Base-by-base conservation (phyloP, 2,113 vertebrate genomes). In the Jaculus jaculus region DNA sequence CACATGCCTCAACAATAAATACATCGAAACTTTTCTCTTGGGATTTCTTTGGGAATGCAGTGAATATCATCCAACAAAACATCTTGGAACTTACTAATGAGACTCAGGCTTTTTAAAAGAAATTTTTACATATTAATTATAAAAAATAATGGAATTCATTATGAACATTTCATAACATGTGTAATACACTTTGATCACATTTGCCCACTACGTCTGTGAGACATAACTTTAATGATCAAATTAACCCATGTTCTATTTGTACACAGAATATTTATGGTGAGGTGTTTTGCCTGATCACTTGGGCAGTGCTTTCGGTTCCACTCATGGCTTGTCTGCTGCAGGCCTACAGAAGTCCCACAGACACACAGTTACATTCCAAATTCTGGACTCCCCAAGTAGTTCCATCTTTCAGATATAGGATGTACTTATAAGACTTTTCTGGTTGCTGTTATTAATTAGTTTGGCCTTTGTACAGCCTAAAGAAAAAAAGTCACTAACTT, bases 391-490 rank as follows among this genome's bases (percentile, higher is more conserved):
- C 94, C 78, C 85, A 58, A 86, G 88, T 26, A 86, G 10, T 82
- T 32, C 83, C n/a, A 61, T 7, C 21, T 28, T 97, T 86, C 7
- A 78, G 61, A 87, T 85, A 1, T 39, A 79, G 2, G 37, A 61
- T 16, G 34, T 77, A 91, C 73, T 89, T n/a, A 63, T 73, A 96
- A 87, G 90, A 34, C 11, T 24, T 89, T 47, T 83, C 34, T 65
- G 60, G 42, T 79, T 63, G 39, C 23, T 12, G 4, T 21, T 79
- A 21, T 79, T 91, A 32, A 80, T 8, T 90, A 72, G 17, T 23
- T 79, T 96, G 83, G 58, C 68, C 24, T n/a, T 86, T 82, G 13
- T 15, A 90, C 7, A 94, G 32, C 47, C 75, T 89, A 61, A 66
- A 94, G 69, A 18, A 5, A 47, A 51, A 71, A 77, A 80, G 51